These are phyloP conservation scores for Cromileptes altivelis DNA, from an alignment of 2,113 vertebrate genomes.

Conservation along the genomic window DNA sequence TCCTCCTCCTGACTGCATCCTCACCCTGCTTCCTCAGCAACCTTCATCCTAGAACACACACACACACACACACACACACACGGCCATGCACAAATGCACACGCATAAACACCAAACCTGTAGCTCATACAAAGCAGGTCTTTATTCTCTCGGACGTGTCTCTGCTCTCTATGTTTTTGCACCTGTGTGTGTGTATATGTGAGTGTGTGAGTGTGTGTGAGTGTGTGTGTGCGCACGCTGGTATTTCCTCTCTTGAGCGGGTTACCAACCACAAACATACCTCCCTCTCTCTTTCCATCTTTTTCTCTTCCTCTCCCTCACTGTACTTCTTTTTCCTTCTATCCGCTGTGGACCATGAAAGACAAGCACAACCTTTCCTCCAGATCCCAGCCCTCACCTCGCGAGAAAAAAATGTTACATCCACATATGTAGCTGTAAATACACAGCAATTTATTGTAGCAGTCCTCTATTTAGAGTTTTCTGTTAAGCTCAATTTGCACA, in stretches of 20 bases:
- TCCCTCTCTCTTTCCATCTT: conserved; percentile 79
- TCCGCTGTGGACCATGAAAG: conserved; percentile 66
- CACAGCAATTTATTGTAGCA: conserved; percentile 2
- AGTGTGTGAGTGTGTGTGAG: conserved; percentile 52
- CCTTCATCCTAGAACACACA: conserved; percentile 64
- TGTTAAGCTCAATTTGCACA: conserved; percentile 18
- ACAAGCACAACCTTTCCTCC: conserved; percentile 80
- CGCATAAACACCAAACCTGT: conserved; percentile 74
- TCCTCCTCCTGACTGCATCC: conserved; percentile 73
- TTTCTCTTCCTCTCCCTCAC: conserved; percentile 76
- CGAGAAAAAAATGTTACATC: conserved; percentile 28
- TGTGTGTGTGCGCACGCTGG: conserved; percentile 61
- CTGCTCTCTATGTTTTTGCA: conserved; percentile 82
- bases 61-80: conserved; percentile 21
- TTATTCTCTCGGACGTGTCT: conserved; percentile 78
- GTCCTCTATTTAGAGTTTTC: conserved; percentile 12
- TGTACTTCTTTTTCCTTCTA: conserved; percentile 56
- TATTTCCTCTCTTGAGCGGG: conserved; percentile 81
- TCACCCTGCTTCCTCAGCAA: conserved; percentile 81
- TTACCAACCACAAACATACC: conserved; percentile 88
- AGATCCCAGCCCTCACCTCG: conserved; percentile 61
- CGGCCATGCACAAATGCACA: conserved; percentile 62
- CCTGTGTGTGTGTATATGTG: conserved; percentile 75
- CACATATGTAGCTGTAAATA: conserved; percentile 18
- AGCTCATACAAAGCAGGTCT: conserved; percentile 82